A percentile compares a stretch with the other conserved stretches of the same genome.
Conservation (phyloP, 2,888 invertebrate genomes). For the Andrena praecox region DNA sequence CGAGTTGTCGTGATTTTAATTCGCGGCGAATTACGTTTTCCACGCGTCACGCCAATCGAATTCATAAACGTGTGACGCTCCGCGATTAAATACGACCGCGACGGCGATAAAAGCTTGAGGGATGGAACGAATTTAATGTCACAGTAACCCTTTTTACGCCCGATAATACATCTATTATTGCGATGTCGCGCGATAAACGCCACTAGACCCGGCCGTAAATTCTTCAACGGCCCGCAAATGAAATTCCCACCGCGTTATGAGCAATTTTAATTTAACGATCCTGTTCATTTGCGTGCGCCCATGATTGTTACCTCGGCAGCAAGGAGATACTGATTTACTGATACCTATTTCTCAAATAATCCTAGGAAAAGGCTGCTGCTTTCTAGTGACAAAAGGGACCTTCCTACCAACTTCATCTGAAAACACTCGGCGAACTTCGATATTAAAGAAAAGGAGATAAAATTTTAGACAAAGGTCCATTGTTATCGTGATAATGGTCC, state of each 20-base stretch:
- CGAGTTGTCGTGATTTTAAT: constrained; percentile 4
- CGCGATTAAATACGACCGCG: constrained; percentile 35
- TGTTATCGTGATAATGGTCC: background rate
- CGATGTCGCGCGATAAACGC: constrained; percentile 28
- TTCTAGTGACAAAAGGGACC: background rate
- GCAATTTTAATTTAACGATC: constrained; percentile 30
- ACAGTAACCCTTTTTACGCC: constrained; percentile 23
- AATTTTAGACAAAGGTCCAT: background rate
- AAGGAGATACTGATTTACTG: background rate
- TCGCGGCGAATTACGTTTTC: constrained; percentile 1
- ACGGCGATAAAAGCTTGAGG: constrained; percentile 11
- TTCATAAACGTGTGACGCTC: constrained; percentile 25
- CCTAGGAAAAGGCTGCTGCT: background rate
- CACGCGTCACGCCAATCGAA: constrained; percentile 25
- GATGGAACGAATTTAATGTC: constrained; percentile 41
- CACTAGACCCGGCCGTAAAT: constrained; percentile 30
- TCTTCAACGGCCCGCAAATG: constrained; percentile 11
- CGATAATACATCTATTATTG: constrained; percentile 45
- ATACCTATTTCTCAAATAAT: background rate
- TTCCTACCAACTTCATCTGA: background rate
- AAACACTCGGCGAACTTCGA: background rate
- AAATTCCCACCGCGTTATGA: constrained; percentile 27
- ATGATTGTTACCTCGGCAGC: background rate
- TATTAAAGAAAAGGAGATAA: background rate
- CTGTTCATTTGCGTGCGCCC: constrained; percentile 19